These are phyloP conservation scores for Lutraria rhynchaena DNA, from an alignment of 1,140 invertebrate genomes.

Conservation along the genomic window DNA sequence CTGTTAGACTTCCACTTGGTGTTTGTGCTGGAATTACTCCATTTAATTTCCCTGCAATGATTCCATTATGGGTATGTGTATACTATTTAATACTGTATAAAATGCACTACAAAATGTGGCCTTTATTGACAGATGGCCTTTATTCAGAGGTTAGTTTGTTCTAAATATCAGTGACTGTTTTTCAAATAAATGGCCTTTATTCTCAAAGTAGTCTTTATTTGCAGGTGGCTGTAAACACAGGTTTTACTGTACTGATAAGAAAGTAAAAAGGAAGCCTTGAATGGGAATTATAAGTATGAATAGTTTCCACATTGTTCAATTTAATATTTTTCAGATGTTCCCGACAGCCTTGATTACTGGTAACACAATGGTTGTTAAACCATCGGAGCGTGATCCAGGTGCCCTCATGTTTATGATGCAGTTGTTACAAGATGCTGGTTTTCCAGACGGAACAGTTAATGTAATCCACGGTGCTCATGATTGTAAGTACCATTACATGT, in stretches of 20 bases:
- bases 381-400: slow-evolving; percentile 98
- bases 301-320: too few species aligned
- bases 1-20: slow-evolving; percentile 93
- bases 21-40: slow-evolving; percentile 93
- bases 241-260: too few species aligned
- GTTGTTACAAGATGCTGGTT: slow-evolving; percentile 93
- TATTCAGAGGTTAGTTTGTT: too few species aligned
- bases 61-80: slow-evolving; percentile 93
- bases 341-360: slow-evolving; percentile 96
- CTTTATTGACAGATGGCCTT: too few species aligned
- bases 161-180: too few species aligned
- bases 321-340: slow-evolving; percentile 88
- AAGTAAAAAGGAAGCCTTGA: too few species aligned
- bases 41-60: slow-evolving; percentile 98
- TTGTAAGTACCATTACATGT: slow-evolving; percentile 60
- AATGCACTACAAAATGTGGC: too few species aligned
- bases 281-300: too few species aligned
- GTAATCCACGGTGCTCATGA: slow-evolving; percentile 98
- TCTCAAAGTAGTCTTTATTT: too few species aligned
- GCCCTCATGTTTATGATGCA: slow-evolving; percentile 97
- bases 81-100: too few species aligned
- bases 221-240: too few species aligned
- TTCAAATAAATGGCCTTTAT: too few species aligned
- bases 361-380: slow-evolving; percentile 89
- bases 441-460: slow-evolving; percentile 96